Conservation (phyloP, 1,140 invertebrate species). For the Drosophila ficusphila region DNA sequence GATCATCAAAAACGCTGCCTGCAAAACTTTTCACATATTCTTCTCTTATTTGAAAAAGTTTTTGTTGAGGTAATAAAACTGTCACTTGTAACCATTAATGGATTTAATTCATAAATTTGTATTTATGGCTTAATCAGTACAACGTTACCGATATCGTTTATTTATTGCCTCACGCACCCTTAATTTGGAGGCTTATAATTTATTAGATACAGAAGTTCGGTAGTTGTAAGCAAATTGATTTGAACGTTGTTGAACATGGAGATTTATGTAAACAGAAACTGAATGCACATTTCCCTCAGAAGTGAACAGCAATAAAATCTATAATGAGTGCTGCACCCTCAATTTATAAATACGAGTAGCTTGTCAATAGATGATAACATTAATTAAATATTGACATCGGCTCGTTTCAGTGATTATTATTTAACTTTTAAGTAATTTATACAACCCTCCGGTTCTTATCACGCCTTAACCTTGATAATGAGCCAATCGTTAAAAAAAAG, state of each 20-base stretch:
- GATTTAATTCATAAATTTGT: conserved; percentile 46
- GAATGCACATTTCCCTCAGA: not conserved
- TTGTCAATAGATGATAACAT: not conserved
- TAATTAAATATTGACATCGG: not conserved
- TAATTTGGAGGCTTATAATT: conserved; percentile 3
- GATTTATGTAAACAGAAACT: conserved; percentile 5
- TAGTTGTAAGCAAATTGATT: conserved; percentile 40
- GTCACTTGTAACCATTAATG: conserved; percentile 56
- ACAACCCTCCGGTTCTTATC: conserved; percentile 7
- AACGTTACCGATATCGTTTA: conserved; percentile 48
- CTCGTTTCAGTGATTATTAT: not conserved
- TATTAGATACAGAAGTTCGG: conserved; percentile 24
- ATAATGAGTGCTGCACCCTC: not conserved
- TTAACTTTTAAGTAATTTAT: conserved; percentile 2
- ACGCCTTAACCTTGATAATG: conserved; percentile 30
- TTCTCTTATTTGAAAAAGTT: conserved; percentile 56
- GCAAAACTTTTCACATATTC: conserved; percentile 9
- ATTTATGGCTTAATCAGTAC: conserved; percentile 74
- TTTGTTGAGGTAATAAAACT: conserved; percentile 53
- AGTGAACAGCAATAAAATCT: not conserved
- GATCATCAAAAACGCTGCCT: not conserved
- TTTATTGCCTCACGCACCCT: conserved; percentile 46
- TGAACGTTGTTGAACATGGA: not conserved
- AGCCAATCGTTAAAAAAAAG: not conserved
- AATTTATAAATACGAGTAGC: not conserved